Evolutionary conservation across 30 jellyfish, hydroid and myxozoan species (phyloP).

Genomic region (Sanderia malayensis): DNA sequence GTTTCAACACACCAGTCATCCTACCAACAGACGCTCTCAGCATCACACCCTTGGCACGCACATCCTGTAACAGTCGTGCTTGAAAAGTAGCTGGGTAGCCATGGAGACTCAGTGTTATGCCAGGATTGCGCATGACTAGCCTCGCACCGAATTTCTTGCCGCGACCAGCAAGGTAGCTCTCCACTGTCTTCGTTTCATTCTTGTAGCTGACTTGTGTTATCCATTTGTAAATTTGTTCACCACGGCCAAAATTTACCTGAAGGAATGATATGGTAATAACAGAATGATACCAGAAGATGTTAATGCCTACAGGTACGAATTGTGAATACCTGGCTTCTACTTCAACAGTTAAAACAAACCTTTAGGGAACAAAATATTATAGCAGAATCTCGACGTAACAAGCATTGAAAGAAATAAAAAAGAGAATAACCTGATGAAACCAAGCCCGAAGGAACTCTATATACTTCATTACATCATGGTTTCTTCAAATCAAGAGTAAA

Average conservation of each 20-base stretch:
- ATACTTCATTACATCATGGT: no score
- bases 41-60: not conserved
- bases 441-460: no score
- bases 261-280: not conserved
- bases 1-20: not conserved
- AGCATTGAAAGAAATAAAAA: no score
- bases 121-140: not conserved
- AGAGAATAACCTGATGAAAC: no score
- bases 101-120: not conserved
- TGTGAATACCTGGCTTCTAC: no score
- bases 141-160: conserved; percentile 31
- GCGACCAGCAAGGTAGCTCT: conserved; percentile 8
- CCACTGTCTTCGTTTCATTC: not conserved
- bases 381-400: no score
- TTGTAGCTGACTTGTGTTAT: conserved; percentile 6
- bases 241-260: conserved; percentile 6
- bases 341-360: no score
- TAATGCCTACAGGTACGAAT: no score
- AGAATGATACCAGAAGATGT: no score
- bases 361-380: no score
- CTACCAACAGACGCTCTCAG: not conserved
- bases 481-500: no score
- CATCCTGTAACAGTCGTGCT: not conserved
- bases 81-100: conserved; percentile 25
- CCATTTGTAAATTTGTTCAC: conserved; percentile 19